Evolutionary conservation across 2,113 vertebrate species (phyloP).

Genomic region (Alethe diademata): DNA sequence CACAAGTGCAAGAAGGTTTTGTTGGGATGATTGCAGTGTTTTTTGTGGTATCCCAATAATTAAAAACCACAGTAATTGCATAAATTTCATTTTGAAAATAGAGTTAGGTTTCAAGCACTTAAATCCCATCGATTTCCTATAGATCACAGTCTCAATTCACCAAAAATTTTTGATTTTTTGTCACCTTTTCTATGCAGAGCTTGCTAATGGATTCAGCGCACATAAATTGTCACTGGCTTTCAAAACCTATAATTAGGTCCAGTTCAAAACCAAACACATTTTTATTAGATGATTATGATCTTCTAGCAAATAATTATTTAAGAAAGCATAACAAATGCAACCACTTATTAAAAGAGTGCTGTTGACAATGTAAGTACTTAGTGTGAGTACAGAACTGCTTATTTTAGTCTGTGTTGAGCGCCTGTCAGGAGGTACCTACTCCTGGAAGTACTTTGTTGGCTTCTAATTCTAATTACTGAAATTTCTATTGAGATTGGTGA

Average conservation of each 20-base stretch:
- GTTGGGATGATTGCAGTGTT: neutral
- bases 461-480: slow-evolving; percentile 1
- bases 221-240: neutral
- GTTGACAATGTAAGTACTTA: neutral
- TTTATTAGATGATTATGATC: slow-evolving; percentile 23
- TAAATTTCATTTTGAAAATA: neutral
- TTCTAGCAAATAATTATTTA: neutral
- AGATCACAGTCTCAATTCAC: neutral
- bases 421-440: neutral
- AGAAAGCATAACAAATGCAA: neutral
- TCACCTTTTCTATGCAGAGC: neutral
- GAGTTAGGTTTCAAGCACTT: neutral
- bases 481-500: neutral
- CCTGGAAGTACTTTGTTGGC: neutral
- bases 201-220: neutral
- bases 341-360: neutral
- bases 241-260: neutral
- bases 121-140: neutral
- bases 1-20: neutral
- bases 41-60: neutral
- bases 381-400: neutral
- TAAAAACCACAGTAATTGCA: neutral
- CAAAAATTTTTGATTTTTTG: neutral
- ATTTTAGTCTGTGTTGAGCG: neutral
- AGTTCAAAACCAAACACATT: neutral